A percentile compares a stretch with the other conserved stretches of the same genome.
Conservation (phyloP, 2,888 invertebrate species). For the Muschampia plurimacula region DNA sequence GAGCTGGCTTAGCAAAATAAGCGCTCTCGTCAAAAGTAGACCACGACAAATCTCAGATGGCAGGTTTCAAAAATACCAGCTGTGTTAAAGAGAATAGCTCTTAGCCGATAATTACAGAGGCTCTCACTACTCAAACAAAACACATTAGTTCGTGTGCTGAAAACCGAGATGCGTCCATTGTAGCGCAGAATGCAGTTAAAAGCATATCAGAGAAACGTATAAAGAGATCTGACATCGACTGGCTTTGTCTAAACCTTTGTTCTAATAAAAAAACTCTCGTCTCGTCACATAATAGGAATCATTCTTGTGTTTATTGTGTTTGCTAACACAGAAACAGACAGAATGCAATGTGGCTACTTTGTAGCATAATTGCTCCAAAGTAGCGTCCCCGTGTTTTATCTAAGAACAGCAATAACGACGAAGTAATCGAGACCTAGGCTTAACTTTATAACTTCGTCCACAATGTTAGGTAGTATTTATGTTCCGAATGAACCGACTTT, state of each 20-base stretch:
- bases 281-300: neutral
- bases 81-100: constrained; percentile 23
- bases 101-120: constrained; percentile 31
- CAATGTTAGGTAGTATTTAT: constrained; percentile 22
- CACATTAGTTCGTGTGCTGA: constrained; percentile 34
- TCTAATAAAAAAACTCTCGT: constrained; percentile 18
- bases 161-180: constrained; percentile 32
- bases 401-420: neutral
- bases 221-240: constrained; percentile 14
- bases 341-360: constrained; percentile 14
- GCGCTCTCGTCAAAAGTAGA: neutral
- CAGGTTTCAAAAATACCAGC: constrained; percentile 16
- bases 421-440: neutral
- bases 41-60: constrained; percentile 19
- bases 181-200: constrained; percentile 18
- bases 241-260: constrained; percentile 23
- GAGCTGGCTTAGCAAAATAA: neutral
- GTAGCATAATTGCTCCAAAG: constrained; percentile 11
- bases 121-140: constrained; percentile 27
- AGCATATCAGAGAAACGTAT: constrained; percentile 29
- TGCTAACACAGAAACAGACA: neutral
- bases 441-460: constrained; percentile 11
- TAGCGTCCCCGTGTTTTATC: constrained; percentile 1
- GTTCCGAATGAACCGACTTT: constrained; percentile 28
- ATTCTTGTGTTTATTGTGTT: neutral